Percentiles rank a stretch among this genome's conserved stretches.
These are phyloP conservation scores for Pelvicachromis taeniatus DNA, from an alignment of 2,113 vertebrate genomes.

Conservation along the genomic window DNA sequence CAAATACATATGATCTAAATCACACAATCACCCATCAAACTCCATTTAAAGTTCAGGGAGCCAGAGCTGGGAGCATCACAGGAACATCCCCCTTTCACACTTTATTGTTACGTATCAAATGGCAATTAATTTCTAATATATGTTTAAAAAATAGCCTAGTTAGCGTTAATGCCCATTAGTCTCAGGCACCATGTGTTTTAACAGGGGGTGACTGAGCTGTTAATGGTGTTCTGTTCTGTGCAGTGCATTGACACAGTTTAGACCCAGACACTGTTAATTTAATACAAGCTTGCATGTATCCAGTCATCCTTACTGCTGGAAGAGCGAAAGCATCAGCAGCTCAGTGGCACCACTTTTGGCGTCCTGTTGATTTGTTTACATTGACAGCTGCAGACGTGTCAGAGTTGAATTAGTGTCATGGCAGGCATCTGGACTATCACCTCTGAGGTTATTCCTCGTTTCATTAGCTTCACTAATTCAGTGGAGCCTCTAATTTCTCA, in stretches of 20 bases:
- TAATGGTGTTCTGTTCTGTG: background rate
- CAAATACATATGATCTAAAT: background rate
- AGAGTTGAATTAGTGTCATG: too few species aligned
- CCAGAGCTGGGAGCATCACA: slow-evolving; percentile 1
- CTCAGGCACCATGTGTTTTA: background rate
- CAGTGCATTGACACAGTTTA: background rate
- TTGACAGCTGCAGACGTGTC: too few species aligned
- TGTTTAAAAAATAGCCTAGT: background rate
- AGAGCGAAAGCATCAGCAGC: too few species aligned
- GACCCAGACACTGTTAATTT: background rate
- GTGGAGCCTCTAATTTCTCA: too few species aligned
- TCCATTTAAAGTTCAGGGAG: background rate
- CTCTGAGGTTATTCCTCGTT: too few species aligned
- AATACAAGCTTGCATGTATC: background rate
- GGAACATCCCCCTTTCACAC: background rate
- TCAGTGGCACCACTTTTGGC: too few species aligned
- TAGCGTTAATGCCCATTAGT: background rate
- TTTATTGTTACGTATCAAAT: slow-evolving; percentile 43
- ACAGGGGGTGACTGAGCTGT: background rate
- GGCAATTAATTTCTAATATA: slow-evolving; percentile 65
- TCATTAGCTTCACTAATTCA: too few species aligned
- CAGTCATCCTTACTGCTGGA: too few species aligned
- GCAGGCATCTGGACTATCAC: too few species aligned
- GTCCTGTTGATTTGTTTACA: too few species aligned
- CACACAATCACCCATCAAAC: background rate